phyloP scores from a whole-genome alignment of 2,113 vertebrate species.

The Miniopterus natalensis region DNA sequence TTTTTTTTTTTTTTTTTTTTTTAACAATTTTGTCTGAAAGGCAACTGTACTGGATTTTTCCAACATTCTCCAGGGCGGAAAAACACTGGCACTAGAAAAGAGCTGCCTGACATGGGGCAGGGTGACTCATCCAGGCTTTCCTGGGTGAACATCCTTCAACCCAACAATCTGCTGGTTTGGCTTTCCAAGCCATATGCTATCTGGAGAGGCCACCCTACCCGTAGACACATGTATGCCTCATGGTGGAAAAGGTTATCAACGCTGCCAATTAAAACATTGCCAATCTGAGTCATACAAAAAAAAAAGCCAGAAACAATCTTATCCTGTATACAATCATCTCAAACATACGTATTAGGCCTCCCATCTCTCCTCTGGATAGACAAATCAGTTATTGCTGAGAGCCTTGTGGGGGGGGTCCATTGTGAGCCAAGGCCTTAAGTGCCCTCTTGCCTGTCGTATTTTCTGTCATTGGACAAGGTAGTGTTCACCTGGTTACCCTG shows the following conservation, averaged over 20 bases:
- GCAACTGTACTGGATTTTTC: neutral
- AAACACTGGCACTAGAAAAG: neutral
- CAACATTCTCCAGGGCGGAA: neutral
- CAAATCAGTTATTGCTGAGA: neutral
- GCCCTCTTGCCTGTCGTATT: neutral
- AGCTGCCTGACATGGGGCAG: neutral
- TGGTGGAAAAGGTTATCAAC: neutral
- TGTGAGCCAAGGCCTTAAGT: neutral
- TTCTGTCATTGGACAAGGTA: neutral
- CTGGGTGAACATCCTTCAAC: neutral
- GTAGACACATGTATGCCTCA: rapidly evolving
- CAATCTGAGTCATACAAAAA: neutral
- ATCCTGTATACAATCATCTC: neutral
- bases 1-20: neutral
- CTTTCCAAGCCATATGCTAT: neutral
- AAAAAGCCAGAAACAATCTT: neutral
- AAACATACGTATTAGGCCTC: neutral
- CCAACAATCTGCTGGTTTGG: neutral
- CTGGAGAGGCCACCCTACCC: neutral
- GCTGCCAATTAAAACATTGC: neutral
- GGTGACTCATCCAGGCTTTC: neutral
- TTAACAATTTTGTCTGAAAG: neutral
- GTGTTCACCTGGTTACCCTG: neutral
- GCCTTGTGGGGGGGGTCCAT: neutral
- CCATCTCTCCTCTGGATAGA: neutral